Evolutionary conservation across 2,888 invertebrate species (phyloP).

Genomic region (Bursaphelenchus okinawaensis): DNA sequence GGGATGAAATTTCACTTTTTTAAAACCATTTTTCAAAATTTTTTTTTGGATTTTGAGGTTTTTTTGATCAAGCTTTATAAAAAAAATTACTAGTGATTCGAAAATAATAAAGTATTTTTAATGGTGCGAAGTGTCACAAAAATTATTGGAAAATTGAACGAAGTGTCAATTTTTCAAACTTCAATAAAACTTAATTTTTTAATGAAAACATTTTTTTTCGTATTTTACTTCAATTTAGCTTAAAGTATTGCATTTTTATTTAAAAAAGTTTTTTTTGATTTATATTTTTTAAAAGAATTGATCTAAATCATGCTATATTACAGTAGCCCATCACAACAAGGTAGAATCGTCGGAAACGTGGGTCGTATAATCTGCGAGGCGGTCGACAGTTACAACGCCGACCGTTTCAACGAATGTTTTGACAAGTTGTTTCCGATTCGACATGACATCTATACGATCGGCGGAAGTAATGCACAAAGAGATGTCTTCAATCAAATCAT

Average conservation of each 20-base stretch:
- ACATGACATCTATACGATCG: constrained; percentile 38
- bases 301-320: background rate
- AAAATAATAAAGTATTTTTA: no score
- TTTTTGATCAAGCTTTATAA: background rate
- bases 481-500: constrained; percentile 51
- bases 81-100: no score
- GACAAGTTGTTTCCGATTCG: constrained; percentile 42
- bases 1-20: no score
- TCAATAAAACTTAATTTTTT: no score
- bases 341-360: constrained; percentile 31
- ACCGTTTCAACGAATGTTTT: constrained; percentile 39
- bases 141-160: no score
- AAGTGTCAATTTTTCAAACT: no score
- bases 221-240: no score
- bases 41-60: no score
- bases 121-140: no score
- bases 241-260: no score
- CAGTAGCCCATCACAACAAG: constrained; percentile 33
- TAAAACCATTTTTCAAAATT: no score
- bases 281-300: background rate
- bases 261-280: background rate
- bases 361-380: constrained; percentile 46
- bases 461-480: constrained; percentile 53
- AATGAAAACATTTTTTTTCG: no score
- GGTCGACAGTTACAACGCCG: constrained; percentile 35